phyloP scores from a whole-genome alignment of 92 coral and sea anemone genomes.

The Umimayanthus kanabou region DNA sequence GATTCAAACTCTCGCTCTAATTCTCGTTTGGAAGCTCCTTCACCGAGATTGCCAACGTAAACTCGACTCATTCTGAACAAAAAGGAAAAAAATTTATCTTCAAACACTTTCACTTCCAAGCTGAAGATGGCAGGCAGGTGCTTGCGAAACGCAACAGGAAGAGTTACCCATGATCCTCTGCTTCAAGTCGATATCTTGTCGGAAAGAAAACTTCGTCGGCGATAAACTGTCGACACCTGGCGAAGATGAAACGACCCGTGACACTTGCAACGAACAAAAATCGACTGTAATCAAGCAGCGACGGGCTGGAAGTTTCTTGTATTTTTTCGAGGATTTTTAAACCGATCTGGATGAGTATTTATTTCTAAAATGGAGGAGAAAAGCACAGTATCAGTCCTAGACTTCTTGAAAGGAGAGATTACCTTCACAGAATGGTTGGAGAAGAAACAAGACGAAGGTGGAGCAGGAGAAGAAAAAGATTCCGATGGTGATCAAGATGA shows the following conservation, averaged over 20 bases:
- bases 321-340: not conserved
- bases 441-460: slow-evolving; percentile 40
- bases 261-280: not conserved
- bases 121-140: slow-evolving; percentile 24
- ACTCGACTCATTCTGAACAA: slow-evolving; percentile 68
- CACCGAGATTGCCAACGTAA: slow-evolving; percentile 96
- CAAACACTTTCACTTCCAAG: not conserved
- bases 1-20: slow-evolving; percentile 84
- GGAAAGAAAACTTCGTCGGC: not conserved
- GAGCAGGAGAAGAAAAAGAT: not conserved
- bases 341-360: not conserved
- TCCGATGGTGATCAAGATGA: slow-evolving; percentile 29
- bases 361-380: slow-evolving; percentile 40
- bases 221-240: not conserved
- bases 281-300: not conserved
- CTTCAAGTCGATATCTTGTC: not conserved
- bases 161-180: slow-evolving; percentile 48
- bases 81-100: not conserved
- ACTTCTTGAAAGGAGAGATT: slow-evolving; percentile 90
- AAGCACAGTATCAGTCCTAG: slow-evolving; percentile 68
- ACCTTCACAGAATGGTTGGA: slow-evolving; percentile 91
- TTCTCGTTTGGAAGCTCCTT: slow-evolving; percentile 91
- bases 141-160: not conserved
- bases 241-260: not conserved
- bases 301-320: not conserved